phyloP scores from a whole-genome alignment of 64 coral and sea anemone species.

The Astreopora myriophthalma region DNA sequence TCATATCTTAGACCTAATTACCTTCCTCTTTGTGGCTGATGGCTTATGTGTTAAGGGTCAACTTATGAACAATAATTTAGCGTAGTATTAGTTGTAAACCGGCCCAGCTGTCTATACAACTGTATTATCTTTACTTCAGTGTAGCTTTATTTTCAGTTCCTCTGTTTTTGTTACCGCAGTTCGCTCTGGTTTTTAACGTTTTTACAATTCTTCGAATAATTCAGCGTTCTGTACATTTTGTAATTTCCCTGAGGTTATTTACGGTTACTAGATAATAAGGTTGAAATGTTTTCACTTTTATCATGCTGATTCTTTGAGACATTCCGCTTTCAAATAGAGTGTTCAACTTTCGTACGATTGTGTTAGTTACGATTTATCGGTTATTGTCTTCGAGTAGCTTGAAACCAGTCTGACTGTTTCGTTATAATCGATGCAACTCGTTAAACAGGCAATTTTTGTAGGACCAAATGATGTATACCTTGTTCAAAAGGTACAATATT shows the following conservation, averaged over 20 bases:
- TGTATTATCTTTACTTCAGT: neutral
- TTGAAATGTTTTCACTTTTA: neutral
- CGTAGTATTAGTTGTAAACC: no score
- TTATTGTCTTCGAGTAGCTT: no score
- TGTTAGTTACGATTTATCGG: no score
- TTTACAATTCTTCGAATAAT: neutral
- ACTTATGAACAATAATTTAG: neutral
- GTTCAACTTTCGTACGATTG: no score
- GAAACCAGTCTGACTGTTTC: no score
- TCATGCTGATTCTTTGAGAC: neutral
- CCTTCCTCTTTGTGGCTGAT: neutral
- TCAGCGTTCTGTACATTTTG: neutral
- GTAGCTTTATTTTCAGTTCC: neutral
- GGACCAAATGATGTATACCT: no score
- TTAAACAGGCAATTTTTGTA: no score
- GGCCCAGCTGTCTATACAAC: neutral
- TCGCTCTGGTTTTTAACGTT: neutral
- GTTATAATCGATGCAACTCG: no score
- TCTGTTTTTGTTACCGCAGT: neutral
- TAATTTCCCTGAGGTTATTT: neutral
- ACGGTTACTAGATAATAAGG: neutral
- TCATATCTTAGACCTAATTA: neutral
- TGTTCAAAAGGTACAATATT: no score
- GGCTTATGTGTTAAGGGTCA: neutral
- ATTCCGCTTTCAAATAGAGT: no score